Conservation (phyloP, 2,888 invertebrate genomes). For the Aphelenchoides bicaudatus region DNA sequence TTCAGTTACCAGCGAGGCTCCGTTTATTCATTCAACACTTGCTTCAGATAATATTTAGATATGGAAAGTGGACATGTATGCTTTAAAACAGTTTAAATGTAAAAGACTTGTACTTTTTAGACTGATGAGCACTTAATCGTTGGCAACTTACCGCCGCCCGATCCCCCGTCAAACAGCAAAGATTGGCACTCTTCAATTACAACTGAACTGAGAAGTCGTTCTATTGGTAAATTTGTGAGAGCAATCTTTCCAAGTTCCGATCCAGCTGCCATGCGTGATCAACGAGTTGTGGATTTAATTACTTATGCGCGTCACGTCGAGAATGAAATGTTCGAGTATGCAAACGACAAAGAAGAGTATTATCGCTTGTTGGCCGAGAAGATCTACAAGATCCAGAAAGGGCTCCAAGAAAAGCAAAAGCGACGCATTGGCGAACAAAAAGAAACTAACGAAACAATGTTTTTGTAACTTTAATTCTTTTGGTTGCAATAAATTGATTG, state of each 20-base stretch:
- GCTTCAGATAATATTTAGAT: neutral
- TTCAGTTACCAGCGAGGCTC: no score
- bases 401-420: slow-evolving; percentile 56
- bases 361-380: slow-evolving; percentile 97
- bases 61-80: slow-evolving; percentile 13
- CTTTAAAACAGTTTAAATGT: slow-evolving; percentile 21
- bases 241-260: slow-evolving; percentile 98
- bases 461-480: no score
- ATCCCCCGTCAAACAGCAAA: slow-evolving; percentile 64
- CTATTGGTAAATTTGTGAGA: slow-evolving; percentile 98
- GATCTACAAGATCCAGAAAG: slow-evolving; percentile 94
- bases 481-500: no score
- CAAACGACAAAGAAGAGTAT: slow-evolving; percentile 74
- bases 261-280: slow-evolving; percentile 89
- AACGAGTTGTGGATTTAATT: slow-evolving; percentile 89
- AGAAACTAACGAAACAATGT: no score
- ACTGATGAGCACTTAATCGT: no score
- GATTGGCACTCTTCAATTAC: slow-evolving; percentile 72
- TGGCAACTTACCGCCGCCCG: slow-evolving; percentile 71
- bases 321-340: slow-evolving; percentile 90
- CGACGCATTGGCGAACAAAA: slow-evolving; percentile 24
- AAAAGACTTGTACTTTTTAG: no score
- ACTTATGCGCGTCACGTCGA: slow-evolving; percentile 97
- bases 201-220: slow-evolving; percentile 92
- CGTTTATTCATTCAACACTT: slow-evolving; percentile 16